phyloP scores from a whole-genome alignment of 2,113 vertebrate species.

The Willisornis vidua region DNA sequence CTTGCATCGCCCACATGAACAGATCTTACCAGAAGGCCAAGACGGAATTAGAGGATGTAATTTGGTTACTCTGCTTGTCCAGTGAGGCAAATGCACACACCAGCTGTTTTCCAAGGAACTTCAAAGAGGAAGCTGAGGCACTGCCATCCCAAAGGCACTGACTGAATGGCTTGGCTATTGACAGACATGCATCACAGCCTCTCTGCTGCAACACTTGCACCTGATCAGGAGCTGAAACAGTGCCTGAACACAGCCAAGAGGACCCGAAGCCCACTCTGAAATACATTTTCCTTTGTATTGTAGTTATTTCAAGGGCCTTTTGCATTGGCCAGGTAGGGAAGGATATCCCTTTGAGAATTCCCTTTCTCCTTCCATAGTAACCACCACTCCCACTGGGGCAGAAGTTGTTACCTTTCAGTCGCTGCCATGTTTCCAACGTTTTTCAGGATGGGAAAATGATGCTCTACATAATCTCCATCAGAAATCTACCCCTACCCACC shows the following conservation, averaged over 20 bases:
- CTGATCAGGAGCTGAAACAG: not conserved
- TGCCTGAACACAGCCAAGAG: not conserved
- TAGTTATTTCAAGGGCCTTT: not conserved
- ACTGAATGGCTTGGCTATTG: not conserved
- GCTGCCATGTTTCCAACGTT: not conserved
- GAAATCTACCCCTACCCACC: not conserved
- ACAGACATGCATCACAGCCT: not conserved
- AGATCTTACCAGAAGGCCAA: not conserved
- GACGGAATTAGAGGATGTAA: not conserved
- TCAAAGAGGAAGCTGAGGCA: not conserved
- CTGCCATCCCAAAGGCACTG: not conserved
- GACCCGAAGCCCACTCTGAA: not conserved
- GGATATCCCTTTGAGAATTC: not conserved
- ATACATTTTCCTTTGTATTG: not conserved
- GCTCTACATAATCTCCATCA: fast-evolving
- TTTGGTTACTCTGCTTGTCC: not conserved
- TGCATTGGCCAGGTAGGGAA: not conserved
- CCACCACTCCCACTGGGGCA: not conserved
- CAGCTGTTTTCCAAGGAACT: not conserved
- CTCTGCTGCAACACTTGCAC: not conserved
- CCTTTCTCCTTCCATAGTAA: not conserved
- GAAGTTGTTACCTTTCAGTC: not conserved
- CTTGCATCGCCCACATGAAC: not conserved
- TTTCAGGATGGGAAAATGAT: not conserved
- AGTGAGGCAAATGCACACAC: not conserved